A percentile compares a stretch with the other conserved stretches of the same genome.
Evolutionary conservation across 1,140 invertebrate genomes (phyloP).

Genomic region (Drosophila cardini): DNA sequence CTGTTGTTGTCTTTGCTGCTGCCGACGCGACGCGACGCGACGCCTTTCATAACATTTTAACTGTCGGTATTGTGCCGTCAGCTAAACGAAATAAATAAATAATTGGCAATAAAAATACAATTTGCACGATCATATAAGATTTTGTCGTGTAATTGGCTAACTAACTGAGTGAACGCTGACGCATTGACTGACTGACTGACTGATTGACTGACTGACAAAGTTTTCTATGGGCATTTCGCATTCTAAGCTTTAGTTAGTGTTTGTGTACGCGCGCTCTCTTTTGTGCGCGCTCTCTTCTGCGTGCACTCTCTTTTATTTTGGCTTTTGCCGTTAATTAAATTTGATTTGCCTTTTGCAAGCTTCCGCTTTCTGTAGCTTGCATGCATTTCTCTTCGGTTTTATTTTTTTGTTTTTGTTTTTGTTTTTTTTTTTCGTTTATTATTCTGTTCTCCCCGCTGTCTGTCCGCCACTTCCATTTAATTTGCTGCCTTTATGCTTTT

Average conservation of each 20-base stretch:
- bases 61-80: constrained; percentile 26
- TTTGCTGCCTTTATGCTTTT: constrained; percentile 81
- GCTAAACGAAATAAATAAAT: constrained; percentile 80
- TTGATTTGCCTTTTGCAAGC: constrained; percentile 58
- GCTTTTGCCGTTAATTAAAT: constrained; percentile 71
- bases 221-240: constrained; percentile 43
- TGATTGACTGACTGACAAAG: constrained; percentile 32
- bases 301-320: constrained; percentile 10
- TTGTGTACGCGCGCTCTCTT: constrained; percentile 26
- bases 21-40: constrained; percentile 18
- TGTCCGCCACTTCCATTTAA: constrained; percentile 57
- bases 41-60: constrained; percentile 40
- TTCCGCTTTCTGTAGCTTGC: constrained; percentile 50
- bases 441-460: background rate
- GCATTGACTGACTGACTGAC: constrained; percentile 32
- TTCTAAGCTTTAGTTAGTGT: constrained; percentile 14
- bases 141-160: constrained; percentile 63
- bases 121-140: constrained; percentile 80
- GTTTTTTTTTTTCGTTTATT: background rate
- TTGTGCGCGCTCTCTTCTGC: background rate
- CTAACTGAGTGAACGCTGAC: constrained; percentile 38
- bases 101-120: constrained; percentile 83
- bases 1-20: constrained; percentile 2
- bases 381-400: constrained; percentile 24
- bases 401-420: constrained; percentile 11